phyloP scores from a whole-genome alignment of 2,888 invertebrate genomes.

The Busseola fusca region DNA sequence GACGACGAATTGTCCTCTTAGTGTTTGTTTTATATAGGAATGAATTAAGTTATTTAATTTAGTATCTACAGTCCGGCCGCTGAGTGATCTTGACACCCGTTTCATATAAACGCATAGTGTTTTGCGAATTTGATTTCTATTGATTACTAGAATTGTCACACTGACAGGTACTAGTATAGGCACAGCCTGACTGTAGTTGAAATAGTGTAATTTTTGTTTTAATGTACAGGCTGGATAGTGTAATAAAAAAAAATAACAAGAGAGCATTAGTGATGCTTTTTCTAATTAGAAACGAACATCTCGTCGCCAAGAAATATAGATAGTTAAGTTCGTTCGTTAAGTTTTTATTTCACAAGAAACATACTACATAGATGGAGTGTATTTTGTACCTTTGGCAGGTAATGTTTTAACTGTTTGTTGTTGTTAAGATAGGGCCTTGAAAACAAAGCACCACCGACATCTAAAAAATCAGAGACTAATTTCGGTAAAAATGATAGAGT shows the following conservation, averaged over 20 bases:
- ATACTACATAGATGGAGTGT: too few species aligned
- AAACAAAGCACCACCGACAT: not conserved
- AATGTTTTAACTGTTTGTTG: not conserved
- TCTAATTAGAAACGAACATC: not conserved
- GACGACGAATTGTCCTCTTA: not conserved
- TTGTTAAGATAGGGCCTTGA: not conserved
- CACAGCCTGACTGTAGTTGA: too few species aligned
- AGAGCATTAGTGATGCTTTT: too few species aligned
- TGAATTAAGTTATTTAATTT: not conserved
- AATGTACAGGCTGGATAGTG: not conserved
- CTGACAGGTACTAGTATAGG: too few species aligned
- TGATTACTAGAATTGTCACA: not conserved
- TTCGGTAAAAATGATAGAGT: not conserved
- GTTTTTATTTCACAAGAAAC: not conserved
- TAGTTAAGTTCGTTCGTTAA: not conserved
- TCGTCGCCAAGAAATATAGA: not conserved
- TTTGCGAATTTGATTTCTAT: not conserved
- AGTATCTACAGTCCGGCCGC: not conserved
- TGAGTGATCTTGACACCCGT: not conserved
- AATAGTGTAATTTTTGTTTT: not conserved
- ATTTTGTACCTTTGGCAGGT: not conserved
- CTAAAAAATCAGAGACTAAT: not conserved
- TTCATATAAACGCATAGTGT: not conserved
- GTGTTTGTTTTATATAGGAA: not conserved
- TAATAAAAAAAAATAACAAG: not conserved